Conservation (phyloP, 2,797 vertebrate species). For the Craterocephalus amniculus region DNA sequence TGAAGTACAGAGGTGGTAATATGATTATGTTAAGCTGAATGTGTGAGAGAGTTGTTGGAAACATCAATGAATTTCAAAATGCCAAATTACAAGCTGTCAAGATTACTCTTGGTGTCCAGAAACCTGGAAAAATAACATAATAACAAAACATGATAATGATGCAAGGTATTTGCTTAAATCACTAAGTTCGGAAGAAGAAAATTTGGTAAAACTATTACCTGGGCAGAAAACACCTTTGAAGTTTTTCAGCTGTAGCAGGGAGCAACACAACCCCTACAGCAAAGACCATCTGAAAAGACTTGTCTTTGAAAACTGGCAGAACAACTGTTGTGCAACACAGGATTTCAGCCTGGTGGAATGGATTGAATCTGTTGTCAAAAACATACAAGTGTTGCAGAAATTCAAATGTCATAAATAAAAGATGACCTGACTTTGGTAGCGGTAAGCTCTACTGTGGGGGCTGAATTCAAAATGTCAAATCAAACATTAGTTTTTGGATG, state of each 20-base stretch:
- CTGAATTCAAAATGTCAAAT: too few relatives aligned
- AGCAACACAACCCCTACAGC: background rate
- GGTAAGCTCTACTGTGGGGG: too few relatives aligned
- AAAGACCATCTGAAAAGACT: background rate
- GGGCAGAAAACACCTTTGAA: background rate
- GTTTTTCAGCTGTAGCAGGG: background rate
- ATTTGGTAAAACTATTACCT: background rate
- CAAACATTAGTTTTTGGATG: too few relatives aligned
- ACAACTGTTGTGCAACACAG: background rate
- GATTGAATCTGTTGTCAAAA: background rate
- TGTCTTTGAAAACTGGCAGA: background rate
- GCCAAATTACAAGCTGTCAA: too few relatives aligned
- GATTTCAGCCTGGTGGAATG: background rate
- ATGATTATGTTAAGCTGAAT: background rate
- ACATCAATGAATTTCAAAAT: too few relatives aligned
- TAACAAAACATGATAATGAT: background rate
- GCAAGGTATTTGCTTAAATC: background rate
- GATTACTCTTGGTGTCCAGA: too few relatives aligned
- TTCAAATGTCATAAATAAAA: background rate
- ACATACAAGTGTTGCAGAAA: too few relatives aligned
- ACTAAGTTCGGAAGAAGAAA: background rate
- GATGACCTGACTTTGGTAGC: too few relatives aligned
- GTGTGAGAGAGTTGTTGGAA: background rate
- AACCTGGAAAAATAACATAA: background rate
- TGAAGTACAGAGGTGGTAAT: background rate